A percentile compares a stretch with the other conserved stretches of the same genome.
These are phyloP conservation scores for Vicugna pacos DNA, from an alignment of 2,113 vertebrate genomes.

Conservation along the genomic window DNA sequence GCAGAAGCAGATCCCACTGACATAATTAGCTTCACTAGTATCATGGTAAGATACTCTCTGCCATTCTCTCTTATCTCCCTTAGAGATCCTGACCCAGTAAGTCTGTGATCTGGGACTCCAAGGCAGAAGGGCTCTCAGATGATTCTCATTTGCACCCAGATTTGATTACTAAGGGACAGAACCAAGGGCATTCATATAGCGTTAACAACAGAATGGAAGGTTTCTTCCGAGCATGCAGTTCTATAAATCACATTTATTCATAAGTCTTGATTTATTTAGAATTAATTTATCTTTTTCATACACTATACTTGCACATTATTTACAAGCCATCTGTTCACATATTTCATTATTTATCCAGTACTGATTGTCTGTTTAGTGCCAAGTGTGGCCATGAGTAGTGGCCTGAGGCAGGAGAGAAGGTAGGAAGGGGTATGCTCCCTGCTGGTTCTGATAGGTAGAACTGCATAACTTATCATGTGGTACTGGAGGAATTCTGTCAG, in stretches of 20 bases:
- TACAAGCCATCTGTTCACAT: not conserved
- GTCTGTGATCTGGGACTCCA: not conserved
- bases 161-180: not conserved
- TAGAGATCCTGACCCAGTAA: not conserved
- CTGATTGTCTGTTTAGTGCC: not conserved
- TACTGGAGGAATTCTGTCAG: not conserved
- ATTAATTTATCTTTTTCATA: not conserved
- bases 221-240: not conserved
- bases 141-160: not conserved
- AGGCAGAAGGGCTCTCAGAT: not conserved
- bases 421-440: not conserved
- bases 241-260: not conserved
- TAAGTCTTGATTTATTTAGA: not conserved
- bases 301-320: not conserved
- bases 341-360: not conserved
- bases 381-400: not conserved
- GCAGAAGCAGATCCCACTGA: not conserved
- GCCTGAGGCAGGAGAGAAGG: too few relatives aligned
- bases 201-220: not conserved
- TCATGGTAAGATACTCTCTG: not conserved
- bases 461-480: rapidly evolving
- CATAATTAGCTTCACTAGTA: not conserved
- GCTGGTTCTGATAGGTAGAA: not conserved
- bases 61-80: not conserved
- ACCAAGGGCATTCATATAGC: not conserved